A percentile compares a stretch with the other conserved stretches of the same genome.
These are phyloP conservation scores for Calameuta filiformis DNA, from an alignment of 2,888 invertebrate species.

Conservation along the genomic window DNA sequence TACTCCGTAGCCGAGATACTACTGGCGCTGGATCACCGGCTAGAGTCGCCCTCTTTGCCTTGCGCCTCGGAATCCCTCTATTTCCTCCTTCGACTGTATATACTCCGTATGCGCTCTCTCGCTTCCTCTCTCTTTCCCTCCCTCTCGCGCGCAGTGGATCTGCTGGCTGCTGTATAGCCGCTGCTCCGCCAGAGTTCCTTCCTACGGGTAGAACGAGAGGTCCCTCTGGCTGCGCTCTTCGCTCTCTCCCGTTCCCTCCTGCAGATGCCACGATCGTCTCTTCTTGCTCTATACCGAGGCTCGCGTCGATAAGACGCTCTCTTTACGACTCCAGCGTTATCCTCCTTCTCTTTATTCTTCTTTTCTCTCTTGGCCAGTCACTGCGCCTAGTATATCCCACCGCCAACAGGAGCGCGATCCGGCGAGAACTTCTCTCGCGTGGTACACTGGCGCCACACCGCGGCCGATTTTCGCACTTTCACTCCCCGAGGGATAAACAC, in stretches of 20 bases:
- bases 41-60: conserved; percentile 33
- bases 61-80: conserved; percentile 6
- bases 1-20: conserved; percentile 42
- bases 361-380: neutral
- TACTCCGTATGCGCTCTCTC: conserved; percentile 12
- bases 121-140: conserved; percentile 16
- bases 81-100: neutral
- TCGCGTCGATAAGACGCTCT: neutral
- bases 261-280: neutral
- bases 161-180: neutral
- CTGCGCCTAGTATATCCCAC: neutral
- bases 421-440: neutral
- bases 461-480: conserved; percentile 12
- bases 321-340: neutral
- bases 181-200: neutral
- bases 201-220: neutral
- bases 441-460: conserved; percentile 19
- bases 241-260: neutral
- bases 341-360: conserved; percentile 4
- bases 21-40: conserved; percentile 39
- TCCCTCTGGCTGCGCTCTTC: neutral
- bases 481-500: neutral
- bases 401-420: neutral
- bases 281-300: neutral
- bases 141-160: conserved; percentile 1